These are phyloP conservation scores for Paedocypris sp. DNA, from an alignment of 2,113 vertebrate species.

Conservation along the genomic window DNA sequence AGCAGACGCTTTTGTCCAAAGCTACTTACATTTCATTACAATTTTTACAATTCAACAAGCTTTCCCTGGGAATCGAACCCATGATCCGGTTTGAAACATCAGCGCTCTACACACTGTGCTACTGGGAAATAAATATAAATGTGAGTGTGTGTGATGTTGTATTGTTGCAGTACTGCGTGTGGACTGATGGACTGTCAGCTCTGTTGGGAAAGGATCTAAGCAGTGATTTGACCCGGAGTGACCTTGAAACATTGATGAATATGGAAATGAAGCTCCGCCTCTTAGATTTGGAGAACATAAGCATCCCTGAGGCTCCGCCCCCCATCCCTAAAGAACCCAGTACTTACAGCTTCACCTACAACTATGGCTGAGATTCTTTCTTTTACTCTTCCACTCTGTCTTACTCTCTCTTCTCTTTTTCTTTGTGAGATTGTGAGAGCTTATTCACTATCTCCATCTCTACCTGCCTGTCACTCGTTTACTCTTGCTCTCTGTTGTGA, in stretches of 20 bases:
- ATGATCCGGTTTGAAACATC: no score
- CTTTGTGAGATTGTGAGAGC: no score
- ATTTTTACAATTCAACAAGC: no score
- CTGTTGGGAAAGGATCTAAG: conserved; percentile 92
- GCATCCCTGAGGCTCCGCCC: conserved; percentile 85
- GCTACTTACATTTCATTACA: no score
- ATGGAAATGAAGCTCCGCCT: conserved; percentile 99
- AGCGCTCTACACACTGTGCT: no score
- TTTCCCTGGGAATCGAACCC: no score
- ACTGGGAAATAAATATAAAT: neutral
- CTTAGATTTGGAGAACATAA: conserved; percentile 93
- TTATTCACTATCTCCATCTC: no score
- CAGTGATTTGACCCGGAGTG: conserved; percentile 90
- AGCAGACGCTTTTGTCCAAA: no score
- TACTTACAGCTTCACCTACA: conserved; percentile 95
- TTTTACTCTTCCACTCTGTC: no score
- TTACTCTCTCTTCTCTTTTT: no score
- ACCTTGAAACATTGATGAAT: conserved; percentile 91
- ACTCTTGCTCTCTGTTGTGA: no score
- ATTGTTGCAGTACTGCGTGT: conserved; percentile 82
- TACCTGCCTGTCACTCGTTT: no score
- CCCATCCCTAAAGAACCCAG: conserved; percentile 93
- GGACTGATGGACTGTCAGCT: conserved; percentile 88
- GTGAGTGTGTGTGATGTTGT: neutral
- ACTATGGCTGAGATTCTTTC: conserved; percentile 90